Evolutionary conservation across 2,113 vertebrate species (phyloP), one percentile per base, ranked within the genome.

Genomic region (Archocentrus centrarchus): DNA sequence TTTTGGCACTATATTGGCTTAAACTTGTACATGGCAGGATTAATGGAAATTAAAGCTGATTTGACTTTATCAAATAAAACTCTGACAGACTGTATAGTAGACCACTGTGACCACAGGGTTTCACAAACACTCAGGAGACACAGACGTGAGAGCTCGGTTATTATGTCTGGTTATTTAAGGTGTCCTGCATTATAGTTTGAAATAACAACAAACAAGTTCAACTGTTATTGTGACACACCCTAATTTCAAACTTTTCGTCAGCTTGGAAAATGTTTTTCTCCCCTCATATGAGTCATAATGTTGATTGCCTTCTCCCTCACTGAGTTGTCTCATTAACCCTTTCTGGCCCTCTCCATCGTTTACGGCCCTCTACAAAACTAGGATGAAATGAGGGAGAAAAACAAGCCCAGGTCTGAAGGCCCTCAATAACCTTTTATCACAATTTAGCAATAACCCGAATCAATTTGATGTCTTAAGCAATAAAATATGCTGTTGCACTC

Each of bases 391-490:
- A 93, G 81, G 87, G 91, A 91, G 91, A 94, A 94, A 94, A 95
- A 94, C 92, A 95, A 94, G 90, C 88, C 89, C 85, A 92, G 93
- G 90, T 95, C 94, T 93, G 93, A 93, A 94, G 95, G 95, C 94
- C 95, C 89, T 95, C 93, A 94, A 95, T 96, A 97, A 96, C 95
- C 95, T 94, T 95, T 95, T 96, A 93, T 95, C 95, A 96, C 93
- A 96, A 96, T 97, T 96, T 97, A 96, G 96, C 95, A 96, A 96
- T 96, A 97, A 96, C 97, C 96, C 95, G 91, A 97, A 98, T 98
- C 97, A 97, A 97, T 98, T 98, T 97, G 97, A 98, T 97, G 97
- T 98, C 98, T 99, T 98, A 97, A 98, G 98, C 97, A 98, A 98
- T 99, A 99, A 98, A 99, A 98, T 97, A 97, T 98, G 97, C 97